Base-by-base conservation (phyloP, 2,113 vertebrate genomes). In the Nothoprocta pentlandii region DNA sequence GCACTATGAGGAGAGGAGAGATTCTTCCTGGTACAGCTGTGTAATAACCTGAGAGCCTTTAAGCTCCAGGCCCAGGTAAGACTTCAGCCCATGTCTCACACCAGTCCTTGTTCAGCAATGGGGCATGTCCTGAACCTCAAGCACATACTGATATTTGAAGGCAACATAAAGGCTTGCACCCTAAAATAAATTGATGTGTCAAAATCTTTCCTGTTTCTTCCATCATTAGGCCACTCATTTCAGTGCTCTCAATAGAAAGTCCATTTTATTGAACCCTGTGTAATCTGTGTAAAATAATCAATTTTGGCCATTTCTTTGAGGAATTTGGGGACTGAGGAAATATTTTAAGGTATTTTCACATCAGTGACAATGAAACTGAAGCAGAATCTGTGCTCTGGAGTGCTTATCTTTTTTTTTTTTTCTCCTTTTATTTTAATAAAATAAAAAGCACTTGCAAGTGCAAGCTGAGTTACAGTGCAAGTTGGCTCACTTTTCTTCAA, bases 391-490 rank as follows among this genome's bases (percentile, higher is more conserved):
- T 85, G 69, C 86, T 79, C 10, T 19, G 41, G 32, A 78, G 14
- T 73, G 23, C 26, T 80, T 64, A 20, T 71, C 30, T 9, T 47
- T 16, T 11, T 86, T 71, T 74, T 64, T 36, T 87, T 26, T 69
- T 41, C 81, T 49, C 25, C 36, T 90, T 83, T 54, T 61, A 34
- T 79, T 87, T 73, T 74, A 79, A 68, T 49, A 73, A 79, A 32
- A 74, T 79, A 28, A 42, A 59, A 70, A 75, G 62, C 28, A 9
- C 16, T 41, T 84, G 30, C 16, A 66, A 71, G 44, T 59, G n/a
- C 30, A 76, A 79, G 20, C 16, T 16, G 26, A 56, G 12, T 53
- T 93, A 56, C 3, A 34, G 17, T 39, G 32, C 46, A 85, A 80
- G 19, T 42, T 54, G 20, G 26, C 4, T 82, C 12, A 32, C 25